These are phyloP conservation scores for Dyspetes luteomarginatus DNA, from an alignment of 2,888 invertebrate species.

Conservation along the genomic window DNA sequence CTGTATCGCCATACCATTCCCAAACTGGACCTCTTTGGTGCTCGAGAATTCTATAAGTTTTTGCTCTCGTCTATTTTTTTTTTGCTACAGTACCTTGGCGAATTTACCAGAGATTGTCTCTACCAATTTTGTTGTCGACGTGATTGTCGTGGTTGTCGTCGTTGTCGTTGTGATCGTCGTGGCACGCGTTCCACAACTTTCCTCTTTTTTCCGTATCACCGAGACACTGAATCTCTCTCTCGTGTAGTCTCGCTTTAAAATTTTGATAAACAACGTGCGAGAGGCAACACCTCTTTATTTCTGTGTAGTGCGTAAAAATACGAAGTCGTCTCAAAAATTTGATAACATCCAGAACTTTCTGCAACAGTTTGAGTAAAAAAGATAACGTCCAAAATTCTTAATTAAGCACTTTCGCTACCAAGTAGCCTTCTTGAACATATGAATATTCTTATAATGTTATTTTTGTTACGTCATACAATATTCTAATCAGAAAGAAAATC, in stretches of 20 bases:
- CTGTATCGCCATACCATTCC: constrained; percentile 67
- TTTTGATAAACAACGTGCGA: too few species aligned
- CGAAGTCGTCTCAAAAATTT: too few species aligned
- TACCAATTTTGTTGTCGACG: neutral
- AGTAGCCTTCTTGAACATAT: too few species aligned
- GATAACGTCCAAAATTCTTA: too few species aligned
- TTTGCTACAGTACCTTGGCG: constrained; percentile 67
- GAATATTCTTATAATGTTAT: too few species aligned
- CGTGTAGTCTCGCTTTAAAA: too few species aligned
- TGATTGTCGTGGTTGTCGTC: neutral
- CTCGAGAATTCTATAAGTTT: constrained; percentile 74
- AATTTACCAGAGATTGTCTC: constrained; percentile 33
- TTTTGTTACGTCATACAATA: too few species aligned
- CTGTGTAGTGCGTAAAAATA: too few species aligned
- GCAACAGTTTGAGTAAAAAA: too few species aligned
- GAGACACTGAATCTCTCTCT: constrained; percentile 49
- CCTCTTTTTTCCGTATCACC: constrained; percentile 47
- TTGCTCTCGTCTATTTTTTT: constrained; percentile 63
- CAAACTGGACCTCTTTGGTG: constrained; percentile 70
- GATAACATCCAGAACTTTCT: too few species aligned
- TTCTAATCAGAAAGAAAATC: neutral
- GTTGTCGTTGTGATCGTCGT: constrained; percentile 17
- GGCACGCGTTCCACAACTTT: constrained; percentile 62
- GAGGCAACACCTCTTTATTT: too few species aligned
- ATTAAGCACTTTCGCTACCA: too few species aligned